Evolutionary conservation across 2,888 invertebrate species (phyloP).

Genomic region (Standfussiana lucernea): DNA sequence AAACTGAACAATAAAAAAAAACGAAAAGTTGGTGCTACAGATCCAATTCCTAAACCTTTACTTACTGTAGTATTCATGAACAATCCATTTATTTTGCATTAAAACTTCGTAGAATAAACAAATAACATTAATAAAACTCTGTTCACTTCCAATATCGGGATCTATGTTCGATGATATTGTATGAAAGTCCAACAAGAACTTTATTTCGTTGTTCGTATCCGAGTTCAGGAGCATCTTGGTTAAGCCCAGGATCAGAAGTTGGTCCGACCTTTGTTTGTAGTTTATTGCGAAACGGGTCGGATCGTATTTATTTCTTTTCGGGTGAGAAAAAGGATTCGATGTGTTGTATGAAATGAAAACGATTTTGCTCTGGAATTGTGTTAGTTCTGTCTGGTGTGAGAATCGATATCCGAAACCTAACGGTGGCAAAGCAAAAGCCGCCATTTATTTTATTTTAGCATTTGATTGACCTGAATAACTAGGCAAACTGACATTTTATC

Average conservation of each 20-base stretch:
- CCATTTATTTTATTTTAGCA: neutral
- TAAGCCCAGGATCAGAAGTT: conserved; percentile 54
- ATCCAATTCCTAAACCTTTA: neutral
- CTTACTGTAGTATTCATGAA: neutral
- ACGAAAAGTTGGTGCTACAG: neutral
- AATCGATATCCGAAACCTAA: neutral
- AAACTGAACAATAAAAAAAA: neutral
- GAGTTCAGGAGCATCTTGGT: conserved; percentile 45
- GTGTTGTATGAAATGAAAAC: conserved; percentile 31
- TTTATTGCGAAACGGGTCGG: conserved; percentile 45
- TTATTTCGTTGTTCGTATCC: conserved; percentile 31
- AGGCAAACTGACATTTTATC: neutral
- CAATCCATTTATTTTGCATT: conserved; percentile 7
- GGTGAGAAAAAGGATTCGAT: conserved; percentile 34
- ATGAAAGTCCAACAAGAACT: conserved; percentile 40
- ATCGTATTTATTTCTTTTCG: conserved; percentile 47
- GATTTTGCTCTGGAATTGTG: conserved; percentile 25
- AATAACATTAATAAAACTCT: conserved; percentile 15
- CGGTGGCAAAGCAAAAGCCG: neutral
- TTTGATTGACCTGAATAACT: neutral
- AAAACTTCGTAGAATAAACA: conserved; percentile 14
- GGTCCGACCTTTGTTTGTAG: conserved; percentile 44
- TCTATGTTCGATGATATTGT: conserved; percentile 33
- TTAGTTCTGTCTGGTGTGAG: neutral
- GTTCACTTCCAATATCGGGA: conserved; percentile 1